phyloP scores from a whole-genome alignment of 2,888 invertebrate species.

The Melieria omissa region DNA sequence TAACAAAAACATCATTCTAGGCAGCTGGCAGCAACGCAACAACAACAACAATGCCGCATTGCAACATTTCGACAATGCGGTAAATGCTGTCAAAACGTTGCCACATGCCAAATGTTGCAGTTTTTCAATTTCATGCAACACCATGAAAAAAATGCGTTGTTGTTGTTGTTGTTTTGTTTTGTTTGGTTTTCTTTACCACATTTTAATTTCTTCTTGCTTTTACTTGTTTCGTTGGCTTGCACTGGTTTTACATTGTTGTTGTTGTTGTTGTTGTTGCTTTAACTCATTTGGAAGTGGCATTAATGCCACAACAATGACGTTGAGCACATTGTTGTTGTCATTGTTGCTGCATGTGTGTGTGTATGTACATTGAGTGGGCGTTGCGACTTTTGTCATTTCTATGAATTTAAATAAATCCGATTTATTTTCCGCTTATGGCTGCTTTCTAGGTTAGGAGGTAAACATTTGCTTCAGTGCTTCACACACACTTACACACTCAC shows the following conservation, averaged over 20 bases:
- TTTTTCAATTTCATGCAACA: no score
- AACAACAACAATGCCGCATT: neutral
- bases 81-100: no score
- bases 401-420: slow-evolving; percentile 27
- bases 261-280: neutral
- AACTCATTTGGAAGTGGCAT: slow-evolving; percentile 11
- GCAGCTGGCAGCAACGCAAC: neutral
- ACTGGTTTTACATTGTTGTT: neutral
- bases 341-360: neutral
- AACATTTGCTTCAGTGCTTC: slow-evolving; percentile 14
- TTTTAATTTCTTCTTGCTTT: no score
- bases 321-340: neutral
- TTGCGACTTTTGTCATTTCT: slow-evolving; percentile 18
- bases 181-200: neutral
- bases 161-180: slow-evolving; percentile 20
- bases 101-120: no score
- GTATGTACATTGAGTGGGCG: slow-evolving; percentile 3
- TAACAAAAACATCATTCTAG: neutral
- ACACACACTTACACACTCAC: neutral
- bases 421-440: slow-evolving; percentile 13
- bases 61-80: no score
- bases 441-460: slow-evolving; percentile 33
- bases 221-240: no score
- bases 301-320: slow-evolving; percentile 20
- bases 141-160: neutral